Percentiles rank a stretch among this genome's conserved stretches.
Conservation (phyloP, 2,113 vertebrate species). For the Calidris pugnax region DNA sequence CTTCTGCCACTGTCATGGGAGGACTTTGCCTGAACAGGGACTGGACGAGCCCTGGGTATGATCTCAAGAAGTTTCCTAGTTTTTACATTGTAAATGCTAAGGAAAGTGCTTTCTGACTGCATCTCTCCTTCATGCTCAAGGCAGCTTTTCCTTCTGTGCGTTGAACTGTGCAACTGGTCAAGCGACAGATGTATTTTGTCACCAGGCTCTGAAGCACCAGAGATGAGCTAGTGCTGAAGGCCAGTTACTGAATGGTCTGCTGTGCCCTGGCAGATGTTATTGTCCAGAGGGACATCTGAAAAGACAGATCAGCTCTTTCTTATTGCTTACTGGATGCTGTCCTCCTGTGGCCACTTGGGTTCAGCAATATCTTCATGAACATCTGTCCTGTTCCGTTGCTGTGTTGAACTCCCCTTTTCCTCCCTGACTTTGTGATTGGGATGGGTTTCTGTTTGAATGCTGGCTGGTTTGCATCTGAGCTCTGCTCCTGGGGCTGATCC, state of each 20-base stretch:
- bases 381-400: neutral
- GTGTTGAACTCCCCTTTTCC: neutral
- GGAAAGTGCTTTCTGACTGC: neutral
- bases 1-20: neutral
- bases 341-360: neutral
- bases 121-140: neutral
- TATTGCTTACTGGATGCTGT: slow-evolving; percentile 33
- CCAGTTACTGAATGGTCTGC: neutral
- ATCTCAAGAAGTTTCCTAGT: neutral
- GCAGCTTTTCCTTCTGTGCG: rapidly evolving
- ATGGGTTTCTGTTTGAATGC: neutral
- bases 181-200: neutral
- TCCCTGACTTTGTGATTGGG: neutral
- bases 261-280: neutral
- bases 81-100: neutral
- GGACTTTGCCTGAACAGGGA: neutral
- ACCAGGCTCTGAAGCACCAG: neutral
- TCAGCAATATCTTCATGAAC: neutral
- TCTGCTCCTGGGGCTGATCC: neutral
- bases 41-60: neutral
- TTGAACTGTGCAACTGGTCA: neutral
- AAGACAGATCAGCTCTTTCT: neutral
- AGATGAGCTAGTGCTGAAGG: neutral
- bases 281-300: neutral
- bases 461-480: neutral